phyloP scores from a whole-genome alignment of 2,888 invertebrate species.

The Sipunculus nudus region DNA sequence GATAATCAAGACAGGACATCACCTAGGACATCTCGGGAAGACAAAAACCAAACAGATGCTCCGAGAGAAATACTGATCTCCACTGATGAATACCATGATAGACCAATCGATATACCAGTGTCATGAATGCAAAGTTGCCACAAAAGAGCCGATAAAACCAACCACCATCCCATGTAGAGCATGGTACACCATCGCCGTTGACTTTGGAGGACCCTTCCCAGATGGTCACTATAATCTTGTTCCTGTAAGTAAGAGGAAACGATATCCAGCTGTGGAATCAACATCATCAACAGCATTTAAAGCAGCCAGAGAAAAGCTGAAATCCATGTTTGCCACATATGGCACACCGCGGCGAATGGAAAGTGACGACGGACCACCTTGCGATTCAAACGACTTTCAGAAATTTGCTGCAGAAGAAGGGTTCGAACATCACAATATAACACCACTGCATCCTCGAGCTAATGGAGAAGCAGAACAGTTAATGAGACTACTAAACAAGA shows the following conservation, averaged over 20 bases:
- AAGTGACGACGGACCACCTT: slow-evolving; percentile 30
- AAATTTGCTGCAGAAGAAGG: slow-evolving; percentile 26
- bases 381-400: slow-evolving; percentile 20
- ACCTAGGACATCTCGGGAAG: slow-evolving; percentile 24
- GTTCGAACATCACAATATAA: slow-evolving; percentile 22
- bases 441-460: neutral
- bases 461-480: neutral
- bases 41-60: slow-evolving; percentile 9
- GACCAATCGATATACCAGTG: slow-evolving; percentile 21
- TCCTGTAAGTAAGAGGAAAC: neutral
- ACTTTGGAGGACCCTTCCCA: slow-evolving; percentile 16
- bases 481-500: neutral
- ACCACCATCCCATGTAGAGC: slow-evolving; percentile 19
- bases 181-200: slow-evolving; percentile 11
- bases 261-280: slow-evolving; percentile 27
- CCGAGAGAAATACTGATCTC: slow-evolving; percentile 20
- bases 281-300: slow-evolving; percentile 17
- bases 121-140: slow-evolving; percentile 24
- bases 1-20: slow-evolving; percentile 7
- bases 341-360: slow-evolving; percentile 18
- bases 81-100: slow-evolving; percentile 16
- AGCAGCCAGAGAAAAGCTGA: slow-evolving; percentile 10
- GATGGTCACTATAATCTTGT: slow-evolving; percentile 25
- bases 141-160: slow-evolving; percentile 21
- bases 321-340: slow-evolving; percentile 24